Base-by-base conservation (phyloP, 2,888 invertebrate genomes). In the Tyria jacobaeae region DNA sequence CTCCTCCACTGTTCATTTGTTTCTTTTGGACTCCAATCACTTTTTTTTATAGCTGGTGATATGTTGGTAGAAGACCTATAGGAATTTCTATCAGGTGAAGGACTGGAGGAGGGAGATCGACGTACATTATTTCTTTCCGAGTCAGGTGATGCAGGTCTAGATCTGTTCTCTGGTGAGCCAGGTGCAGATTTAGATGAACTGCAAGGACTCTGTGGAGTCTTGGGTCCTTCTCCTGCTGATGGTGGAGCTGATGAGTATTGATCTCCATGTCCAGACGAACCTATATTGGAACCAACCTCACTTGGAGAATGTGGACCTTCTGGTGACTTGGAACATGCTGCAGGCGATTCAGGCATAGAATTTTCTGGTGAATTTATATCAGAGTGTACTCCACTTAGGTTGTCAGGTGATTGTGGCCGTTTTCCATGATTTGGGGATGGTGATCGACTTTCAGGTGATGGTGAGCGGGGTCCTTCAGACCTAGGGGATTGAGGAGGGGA, bases 321-420 rank as follows among this genome's bases (percentile, higher is more conserved):
- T 52, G 94, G 92, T 31, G 94, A 94, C 65, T 90, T 93, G 24
- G 89, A 88, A 14, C 87, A 90, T 58, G 71, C 31, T 35, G 21
- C 74, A 60, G 91, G 92, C 35, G 91, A 93, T 24, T 80, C 83
- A 58, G 88, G 88, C 80, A 88, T 83, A 55, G 91, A 92, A 80
- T 91, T 89, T 78, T 94, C 92, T 53, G 94, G 93, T 56, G 94
- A 93, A 82, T 92, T 92, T 50, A 94, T 91, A 60, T 92, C 91
- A 41, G 93, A 94, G 76, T 90, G 91, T 61, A 86, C 91, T 57
- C 87, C 89, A 79, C 90, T 92, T 73, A 93, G 78, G 82, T 92
- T 90, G 78, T 88, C 87, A 61, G 89, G 91, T 53, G 92, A 90
- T 12, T 67, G 75, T 50, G 86, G 86, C 47, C 64, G 76, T 66